Percentiles rank a stretch among this genome's conserved stretches.
Evolutionary conservation across 2,888 invertebrate genomes (phyloP).

Genomic region (Biston stratarius): DNA sequence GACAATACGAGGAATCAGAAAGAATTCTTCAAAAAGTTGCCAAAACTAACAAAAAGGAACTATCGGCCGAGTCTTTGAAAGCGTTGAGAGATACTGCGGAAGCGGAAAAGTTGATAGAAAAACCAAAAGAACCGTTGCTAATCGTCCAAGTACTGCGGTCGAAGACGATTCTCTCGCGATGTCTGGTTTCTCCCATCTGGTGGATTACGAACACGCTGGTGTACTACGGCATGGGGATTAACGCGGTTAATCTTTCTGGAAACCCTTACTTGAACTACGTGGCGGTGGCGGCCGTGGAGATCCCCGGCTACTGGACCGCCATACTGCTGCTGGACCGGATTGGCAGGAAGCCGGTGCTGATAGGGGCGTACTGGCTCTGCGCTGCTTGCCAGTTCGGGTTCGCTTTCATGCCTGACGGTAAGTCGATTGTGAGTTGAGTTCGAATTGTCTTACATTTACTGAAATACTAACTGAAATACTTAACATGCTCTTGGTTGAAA

Average conservation of each 20-base stretch:
- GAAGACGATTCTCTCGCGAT: slow-evolving; percentile 64
- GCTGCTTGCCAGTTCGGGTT: slow-evolving; percentile 87
- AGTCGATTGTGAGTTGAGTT: slow-evolving; percentile 25
- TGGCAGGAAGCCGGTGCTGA: slow-evolving; percentile 88
- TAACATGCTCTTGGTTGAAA: too few relatives aligned
- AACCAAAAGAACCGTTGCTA: slow-evolving; percentile 70
- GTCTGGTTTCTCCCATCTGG: slow-evolving; percentile 84
- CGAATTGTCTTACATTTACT: too few relatives aligned
- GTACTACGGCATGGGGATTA: slow-evolving; percentile 90
- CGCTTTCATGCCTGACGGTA: slow-evolving; percentile 86
- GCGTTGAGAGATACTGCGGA: slow-evolving; percentile 71
- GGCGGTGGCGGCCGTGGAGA: slow-evolving; percentile 88
- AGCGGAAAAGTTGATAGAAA: slow-evolving; percentile 62
- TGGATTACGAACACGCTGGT: slow-evolving; percentile 90
- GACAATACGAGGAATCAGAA: slow-evolving; percentile 88
- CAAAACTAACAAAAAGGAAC: slow-evolving; percentile 84
- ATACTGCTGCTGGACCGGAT: slow-evolving; percentile 87
- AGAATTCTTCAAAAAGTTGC: slow-evolving; percentile 88
- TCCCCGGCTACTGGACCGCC: slow-evolving; percentile 90
- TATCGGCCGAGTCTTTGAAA: slow-evolving; percentile 84
- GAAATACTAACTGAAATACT: background rate
- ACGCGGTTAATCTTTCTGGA: slow-evolving; percentile 89
- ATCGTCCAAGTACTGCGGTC: slow-evolving; percentile 66
- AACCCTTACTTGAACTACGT: slow-evolving; percentile 90
- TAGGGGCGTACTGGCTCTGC: slow-evolving; percentile 87